Conservation (phyloP, 1,140 invertebrate species). For the Meloidogyne exigua region DNA sequence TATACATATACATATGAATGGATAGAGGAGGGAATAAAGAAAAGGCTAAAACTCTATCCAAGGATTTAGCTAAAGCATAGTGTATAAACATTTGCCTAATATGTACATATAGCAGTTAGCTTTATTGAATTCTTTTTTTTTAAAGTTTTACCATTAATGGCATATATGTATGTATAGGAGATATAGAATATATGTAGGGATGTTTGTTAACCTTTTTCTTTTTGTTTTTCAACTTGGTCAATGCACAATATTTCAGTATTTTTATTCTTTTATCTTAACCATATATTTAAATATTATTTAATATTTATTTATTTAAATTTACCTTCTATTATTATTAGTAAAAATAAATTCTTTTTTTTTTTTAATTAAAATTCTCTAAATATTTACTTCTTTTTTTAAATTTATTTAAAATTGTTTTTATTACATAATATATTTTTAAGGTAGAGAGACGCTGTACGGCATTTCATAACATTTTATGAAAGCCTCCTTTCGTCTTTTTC, state of each 20-base stretch:
- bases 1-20: too few species aligned
- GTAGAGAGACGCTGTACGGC: neutral
- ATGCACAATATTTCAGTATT: neutral
- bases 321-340: too few species aligned
- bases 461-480: constrained; percentile 1
- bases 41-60: neutral
- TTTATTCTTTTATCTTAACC: neutral
- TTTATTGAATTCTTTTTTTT: neutral
- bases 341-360: too few species aligned
- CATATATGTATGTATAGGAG: neutral
- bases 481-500: neutral
- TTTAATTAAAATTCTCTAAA: neutral
- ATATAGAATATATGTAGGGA: neutral
- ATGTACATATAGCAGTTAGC: neutral
- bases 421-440: too few species aligned
- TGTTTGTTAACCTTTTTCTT: neutral
- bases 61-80: neutral
- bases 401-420: too few species aligned
- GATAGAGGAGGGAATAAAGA: neutral
- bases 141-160: neutral
- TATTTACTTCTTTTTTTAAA: neutral
- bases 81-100: neutral
- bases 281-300: too few species aligned
- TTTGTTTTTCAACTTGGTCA: neutral
- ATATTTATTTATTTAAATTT: too few species aligned